Evolutionary conservation across 2,797 vertebrate genomes (phyloP).

Genomic region (Acanthurus lineatus): DNA sequence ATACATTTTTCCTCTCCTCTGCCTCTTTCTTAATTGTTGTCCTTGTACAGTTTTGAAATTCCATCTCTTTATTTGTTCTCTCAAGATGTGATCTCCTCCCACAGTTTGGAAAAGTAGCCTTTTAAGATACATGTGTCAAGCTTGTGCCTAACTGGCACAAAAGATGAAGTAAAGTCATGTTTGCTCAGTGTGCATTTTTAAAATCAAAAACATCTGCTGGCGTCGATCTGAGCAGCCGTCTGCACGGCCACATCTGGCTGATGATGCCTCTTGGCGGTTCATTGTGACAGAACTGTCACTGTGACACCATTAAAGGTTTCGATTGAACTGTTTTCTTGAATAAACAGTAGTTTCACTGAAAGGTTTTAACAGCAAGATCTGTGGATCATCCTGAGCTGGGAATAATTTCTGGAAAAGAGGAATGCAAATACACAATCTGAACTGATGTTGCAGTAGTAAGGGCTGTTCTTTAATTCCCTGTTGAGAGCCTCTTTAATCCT

Average conservation of each 20-base stretch:
- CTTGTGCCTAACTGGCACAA: constrained; percentile 26
- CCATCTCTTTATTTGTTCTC: constrained; percentile 68
- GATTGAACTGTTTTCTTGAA: constrained; percentile 1
- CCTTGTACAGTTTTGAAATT: constrained; percentile 72
- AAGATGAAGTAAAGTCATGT: constrained; percentile 26
- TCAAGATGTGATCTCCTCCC: constrained; percentile 50
- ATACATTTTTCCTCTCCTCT: constrained; percentile 54
- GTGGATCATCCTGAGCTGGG: neutral
- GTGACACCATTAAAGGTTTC: constrained; percentile 17
- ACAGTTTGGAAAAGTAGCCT: constrained; percentile 32
- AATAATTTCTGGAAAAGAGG: neutral
- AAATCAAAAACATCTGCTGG: constrained; percentile 37
- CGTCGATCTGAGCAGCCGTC: constrained; percentile 18
- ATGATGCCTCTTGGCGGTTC: constrained; percentile 1
- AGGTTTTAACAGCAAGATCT: constrained; percentile 13
- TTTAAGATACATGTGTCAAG: constrained; percentile 43
- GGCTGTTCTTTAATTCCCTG: neutral
- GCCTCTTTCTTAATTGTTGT: constrained; percentile 72
- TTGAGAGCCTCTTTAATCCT: neutral
- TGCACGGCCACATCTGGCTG: constrained; percentile 27
- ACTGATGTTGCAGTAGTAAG: neutral
- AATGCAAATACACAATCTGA: neutral
- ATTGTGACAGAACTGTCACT: constrained; percentile 43
- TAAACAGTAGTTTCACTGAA: constrained; percentile 5
- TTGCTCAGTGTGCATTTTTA: constrained; percentile 14